Percentiles rank a stretch among this genome's conserved stretches.
phyloP scores from a whole-genome alignment of 2,113 vertebrate genomes.

The Neotoma lepida region DNA sequence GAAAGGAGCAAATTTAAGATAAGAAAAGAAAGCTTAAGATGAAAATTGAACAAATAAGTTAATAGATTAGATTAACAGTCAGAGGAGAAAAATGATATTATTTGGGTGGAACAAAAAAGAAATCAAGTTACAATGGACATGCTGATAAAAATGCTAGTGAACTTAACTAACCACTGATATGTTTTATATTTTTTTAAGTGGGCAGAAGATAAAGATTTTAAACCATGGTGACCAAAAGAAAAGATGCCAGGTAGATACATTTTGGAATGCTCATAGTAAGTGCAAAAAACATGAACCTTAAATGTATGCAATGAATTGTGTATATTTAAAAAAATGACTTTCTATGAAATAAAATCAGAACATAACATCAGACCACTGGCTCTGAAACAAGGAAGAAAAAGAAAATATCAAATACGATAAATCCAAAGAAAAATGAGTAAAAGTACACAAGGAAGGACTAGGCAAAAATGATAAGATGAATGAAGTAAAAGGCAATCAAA shows the following conservation, averaged over 20 bases:
- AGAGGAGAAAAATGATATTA: background rate
- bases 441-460: background rate
- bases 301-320: background rate
- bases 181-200: background rate
- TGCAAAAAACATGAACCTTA: background rate
- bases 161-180: background rate
- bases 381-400: background rate
- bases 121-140: background rate
- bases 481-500: background rate
- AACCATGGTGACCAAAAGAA: background rate
- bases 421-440: background rate
- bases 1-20: background rate
- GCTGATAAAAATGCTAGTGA: background rate
- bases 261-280: background rate
- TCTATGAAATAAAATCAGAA: background rate
- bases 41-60: slow-evolving; percentile 2
- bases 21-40: background rate
- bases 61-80: background rate
- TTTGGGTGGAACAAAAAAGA: background rate
- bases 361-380: background rate
- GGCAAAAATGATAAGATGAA: background rate
- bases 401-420: background rate
- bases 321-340: background rate
- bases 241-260: background rate
- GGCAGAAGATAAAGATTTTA: background rate